phyloP scores from a whole-genome alignment of 2,888 invertebrate species.

The Dendrolimus houi region DNA sequence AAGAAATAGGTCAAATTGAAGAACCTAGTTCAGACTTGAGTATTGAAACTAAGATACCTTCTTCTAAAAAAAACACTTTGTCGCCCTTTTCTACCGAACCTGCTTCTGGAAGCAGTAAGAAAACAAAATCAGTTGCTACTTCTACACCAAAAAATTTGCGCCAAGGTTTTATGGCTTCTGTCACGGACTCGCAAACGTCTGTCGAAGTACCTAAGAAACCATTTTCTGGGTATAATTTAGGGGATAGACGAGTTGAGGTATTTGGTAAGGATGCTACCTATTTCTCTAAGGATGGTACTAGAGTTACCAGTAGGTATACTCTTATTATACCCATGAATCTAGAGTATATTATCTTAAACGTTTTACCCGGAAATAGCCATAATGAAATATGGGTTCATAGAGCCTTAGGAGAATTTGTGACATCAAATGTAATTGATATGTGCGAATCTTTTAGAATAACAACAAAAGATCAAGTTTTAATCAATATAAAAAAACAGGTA shows the following conservation, averaged over 20 bases:
- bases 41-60: conserved; percentile 12
- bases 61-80: conserved; percentile 22
- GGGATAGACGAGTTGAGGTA: conserved; percentile 58
- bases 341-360: conserved; percentile 47
- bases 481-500: conserved; percentile 48
- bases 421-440: conserved; percentile 25
- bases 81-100: conserved; percentile 24
- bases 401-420: conserved; percentile 36
- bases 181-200: conserved; percentile 12
- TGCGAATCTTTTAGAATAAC: conserved; percentile 56
- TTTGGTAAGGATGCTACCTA: conserved; percentile 56
- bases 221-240: conserved; percentile 56
- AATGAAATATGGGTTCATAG: conserved; percentile 59
- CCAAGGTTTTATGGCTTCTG: conserved; percentile 16
- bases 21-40: conserved; percentile 17
- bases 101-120: conserved; percentile 38
- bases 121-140: conserved; percentile 26
- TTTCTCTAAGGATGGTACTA: conserved; percentile 59
- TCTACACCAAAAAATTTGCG: conserved; percentile 26
- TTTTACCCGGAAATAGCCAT: conserved; percentile 43
- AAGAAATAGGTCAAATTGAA: conserved; percentile 30
- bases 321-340: conserved; percentile 52
- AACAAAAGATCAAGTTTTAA: conserved; percentile 45
- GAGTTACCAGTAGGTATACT: conserved; percentile 41
- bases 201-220: conserved; percentile 27